These are phyloP conservation scores for Rhabdomys dilectus DNA, from an alignment of 2,113 vertebrate species.

Conservation along the genomic window DNA sequence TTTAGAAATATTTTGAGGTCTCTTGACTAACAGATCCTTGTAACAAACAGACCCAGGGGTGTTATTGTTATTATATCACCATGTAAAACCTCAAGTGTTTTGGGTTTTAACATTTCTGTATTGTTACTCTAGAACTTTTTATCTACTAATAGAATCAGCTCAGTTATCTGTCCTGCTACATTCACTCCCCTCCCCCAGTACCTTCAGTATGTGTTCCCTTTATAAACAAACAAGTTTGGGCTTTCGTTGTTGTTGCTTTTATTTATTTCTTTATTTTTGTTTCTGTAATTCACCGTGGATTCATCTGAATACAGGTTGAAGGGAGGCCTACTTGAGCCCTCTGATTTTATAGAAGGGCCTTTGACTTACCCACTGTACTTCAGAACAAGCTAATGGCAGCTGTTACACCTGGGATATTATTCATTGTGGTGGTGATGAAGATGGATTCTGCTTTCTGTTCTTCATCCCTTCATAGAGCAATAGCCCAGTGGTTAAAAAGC, in stretches of 20 bases:
- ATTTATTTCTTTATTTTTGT: background rate
- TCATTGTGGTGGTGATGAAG: background rate
- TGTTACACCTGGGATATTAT: background rate
- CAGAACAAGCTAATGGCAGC: background rate
- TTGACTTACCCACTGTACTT: background rate
- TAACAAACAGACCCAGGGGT: background rate
- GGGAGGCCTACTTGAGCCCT: background rate
- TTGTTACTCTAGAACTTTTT: constrained; percentile 40
- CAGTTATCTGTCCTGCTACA: background rate
- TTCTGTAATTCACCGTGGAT: background rate
- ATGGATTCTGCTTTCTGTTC: background rate
- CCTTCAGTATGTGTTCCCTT: background rate
- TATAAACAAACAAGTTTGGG: background rate
- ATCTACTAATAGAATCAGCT: background rate
- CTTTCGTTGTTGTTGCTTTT: background rate
- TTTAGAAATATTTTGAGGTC: constrained; percentile 3
- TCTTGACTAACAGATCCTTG: background rate
- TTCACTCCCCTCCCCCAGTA: background rate
- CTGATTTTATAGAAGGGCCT: background rate
- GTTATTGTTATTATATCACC: background rate
- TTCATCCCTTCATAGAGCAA: background rate
- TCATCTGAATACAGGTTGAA: background rate
- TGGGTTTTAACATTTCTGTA: background rate
- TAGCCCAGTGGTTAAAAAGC: background rate
- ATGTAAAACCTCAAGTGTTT: constrained; percentile 25